Percentiles rank a stretch among this genome's conserved stretches.
Conservation (phyloP, 2,113 vertebrate genomes). For the Porphyrio hochstetteri region DNA sequence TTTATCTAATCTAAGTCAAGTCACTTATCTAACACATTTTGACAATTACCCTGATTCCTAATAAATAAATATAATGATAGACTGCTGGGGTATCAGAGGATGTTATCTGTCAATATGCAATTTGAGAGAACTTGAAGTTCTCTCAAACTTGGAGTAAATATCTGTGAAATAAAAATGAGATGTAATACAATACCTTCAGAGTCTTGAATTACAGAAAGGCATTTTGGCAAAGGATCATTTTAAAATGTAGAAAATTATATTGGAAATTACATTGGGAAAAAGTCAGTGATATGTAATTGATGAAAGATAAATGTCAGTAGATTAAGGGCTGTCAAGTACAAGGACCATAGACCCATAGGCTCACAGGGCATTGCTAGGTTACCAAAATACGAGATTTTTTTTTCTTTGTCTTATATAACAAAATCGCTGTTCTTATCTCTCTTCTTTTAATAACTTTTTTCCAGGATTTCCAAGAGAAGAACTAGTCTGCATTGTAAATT, state of each 20-base stretch:
- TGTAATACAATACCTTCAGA: not conserved
- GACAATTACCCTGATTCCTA: not conserved
- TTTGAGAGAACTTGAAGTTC: not conserved
- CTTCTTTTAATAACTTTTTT: not conserved
- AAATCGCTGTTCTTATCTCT: not conserved
- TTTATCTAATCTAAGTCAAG: not conserved
- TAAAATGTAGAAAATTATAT: not conserved
- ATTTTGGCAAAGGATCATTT: not conserved
- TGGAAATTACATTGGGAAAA: not conserved
- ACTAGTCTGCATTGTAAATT: not conserved
- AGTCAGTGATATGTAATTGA: not conserved
- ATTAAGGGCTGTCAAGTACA: not conserved
- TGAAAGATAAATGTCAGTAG: not conserved
- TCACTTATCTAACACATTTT: not conserved
- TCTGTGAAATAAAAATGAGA: not conserved
- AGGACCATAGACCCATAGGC: not conserved
- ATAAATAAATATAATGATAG: not conserved
- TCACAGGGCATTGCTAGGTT: not conserved
- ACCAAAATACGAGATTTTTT: not conserved
- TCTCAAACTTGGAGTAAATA: not conserved
- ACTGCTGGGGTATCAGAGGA: not conserved
- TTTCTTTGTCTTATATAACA: not conserved
- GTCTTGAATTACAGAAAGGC: not conserved
- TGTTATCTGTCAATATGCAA: not conserved
- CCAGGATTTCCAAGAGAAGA: not conserved